phyloP scores from a whole-genome alignment of 2,797 vertebrate species.

The Enteromius treurensis region DNA sequence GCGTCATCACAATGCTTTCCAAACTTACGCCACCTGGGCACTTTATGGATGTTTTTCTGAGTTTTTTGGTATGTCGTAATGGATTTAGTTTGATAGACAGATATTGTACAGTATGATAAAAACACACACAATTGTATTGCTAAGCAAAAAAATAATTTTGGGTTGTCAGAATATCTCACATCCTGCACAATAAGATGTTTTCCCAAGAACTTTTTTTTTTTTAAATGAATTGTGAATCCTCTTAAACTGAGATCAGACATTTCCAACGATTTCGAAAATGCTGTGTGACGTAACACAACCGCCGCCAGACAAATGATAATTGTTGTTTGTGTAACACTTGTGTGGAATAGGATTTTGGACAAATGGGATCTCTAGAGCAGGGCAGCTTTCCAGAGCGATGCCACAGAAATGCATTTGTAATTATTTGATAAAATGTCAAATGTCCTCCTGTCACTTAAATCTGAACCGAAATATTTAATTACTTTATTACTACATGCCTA shows the following conservation, averaged over 20 bases:
- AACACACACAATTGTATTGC: not conserved
- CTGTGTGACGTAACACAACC: not conserved
- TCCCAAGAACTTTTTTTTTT: not conserved
- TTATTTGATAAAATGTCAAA: not conserved
- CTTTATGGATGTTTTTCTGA: slow-evolving; percentile 29
- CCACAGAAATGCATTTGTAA: not conserved
- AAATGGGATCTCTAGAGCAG: not conserved
- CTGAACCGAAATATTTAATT: not conserved
- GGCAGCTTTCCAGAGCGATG: not conserved
- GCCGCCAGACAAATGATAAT: not conserved
- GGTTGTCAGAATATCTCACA: not conserved
- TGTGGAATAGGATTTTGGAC: slow-evolving; percentile 9
- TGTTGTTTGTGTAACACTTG: not conserved
- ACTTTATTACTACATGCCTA: not conserved
- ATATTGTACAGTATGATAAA: not conserved
- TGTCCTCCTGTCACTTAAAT: not conserved
- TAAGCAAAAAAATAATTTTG: not conserved
- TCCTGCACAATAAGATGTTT: not conserved
- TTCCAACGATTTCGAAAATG: not conserved
- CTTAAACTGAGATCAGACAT: not conserved
- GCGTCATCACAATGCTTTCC: slow-evolving; percentile 32
- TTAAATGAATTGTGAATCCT: not conserved
- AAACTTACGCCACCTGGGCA: slow-evolving; percentile 35
- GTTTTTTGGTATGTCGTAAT: not conserved
- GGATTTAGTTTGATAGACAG: not conserved